phyloP scores from a whole-genome alignment of 2,888 invertebrate species.

The Heliconius charithonia region DNA sequence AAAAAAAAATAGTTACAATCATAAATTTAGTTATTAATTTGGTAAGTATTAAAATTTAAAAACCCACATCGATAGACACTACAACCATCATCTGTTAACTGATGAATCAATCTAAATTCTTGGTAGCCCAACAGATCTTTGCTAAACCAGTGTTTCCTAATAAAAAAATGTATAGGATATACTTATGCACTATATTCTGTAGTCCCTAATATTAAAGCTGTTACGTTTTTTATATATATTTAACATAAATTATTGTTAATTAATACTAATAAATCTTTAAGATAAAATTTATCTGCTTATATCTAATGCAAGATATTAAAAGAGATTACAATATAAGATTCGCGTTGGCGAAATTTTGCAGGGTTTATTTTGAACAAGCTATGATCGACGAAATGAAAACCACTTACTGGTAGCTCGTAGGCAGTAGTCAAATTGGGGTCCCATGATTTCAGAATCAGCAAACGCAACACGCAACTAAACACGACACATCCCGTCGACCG shows the following conservation, averaged over 20 bases:
- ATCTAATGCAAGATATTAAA: not conserved
- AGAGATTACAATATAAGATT: not conserved
- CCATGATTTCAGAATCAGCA: constrained; percentile 60
- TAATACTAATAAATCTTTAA: not conserved
- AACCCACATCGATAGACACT: not conserved
- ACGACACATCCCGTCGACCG: constrained; percentile 78
- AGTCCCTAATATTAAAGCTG: not conserved
- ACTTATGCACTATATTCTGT: no score
- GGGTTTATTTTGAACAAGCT: not conserved
- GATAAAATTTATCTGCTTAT: not conserved
- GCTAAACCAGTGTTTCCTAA: constrained; percentile 8
- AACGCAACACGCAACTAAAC: constrained; percentile 49
- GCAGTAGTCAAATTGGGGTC: constrained; percentile 81
- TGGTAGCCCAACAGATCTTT: constrained; percentile 51
- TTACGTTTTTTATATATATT: not conserved
- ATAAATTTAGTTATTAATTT: no score
- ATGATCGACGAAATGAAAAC: not conserved
- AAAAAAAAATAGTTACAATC: no score
- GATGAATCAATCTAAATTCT: constrained; percentile 58
- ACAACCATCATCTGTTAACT: constrained; percentile 26
- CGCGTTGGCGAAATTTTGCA: not conserved
- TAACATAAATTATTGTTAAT: not conserved
- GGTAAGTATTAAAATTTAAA: not conserved
- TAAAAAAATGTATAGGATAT: not conserved
- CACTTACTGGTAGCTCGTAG: constrained; percentile 79